Percentiles rank a stretch among this genome's conserved stretches.
Evolutionary conservation across 2,888 invertebrate genomes (phyloP).

Genomic region (Balanococcus diminutus): DNA sequence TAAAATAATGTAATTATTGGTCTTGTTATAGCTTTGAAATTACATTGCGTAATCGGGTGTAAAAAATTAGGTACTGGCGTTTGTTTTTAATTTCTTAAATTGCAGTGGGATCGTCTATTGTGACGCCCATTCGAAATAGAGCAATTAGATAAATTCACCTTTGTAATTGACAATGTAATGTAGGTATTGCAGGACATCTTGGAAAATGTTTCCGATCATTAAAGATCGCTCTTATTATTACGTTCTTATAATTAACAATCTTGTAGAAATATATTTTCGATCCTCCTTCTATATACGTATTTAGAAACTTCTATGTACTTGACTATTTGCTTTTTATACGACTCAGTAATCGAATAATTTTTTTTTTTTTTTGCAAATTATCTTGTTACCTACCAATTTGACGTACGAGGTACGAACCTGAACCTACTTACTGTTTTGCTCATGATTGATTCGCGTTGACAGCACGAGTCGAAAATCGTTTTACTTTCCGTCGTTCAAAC

Average conservation of each 20-base stretch:
- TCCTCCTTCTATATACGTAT: no score
- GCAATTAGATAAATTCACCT: slow-evolving; percentile 13
- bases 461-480: background rate
- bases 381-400: no score
- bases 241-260: background rate
- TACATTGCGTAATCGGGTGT: slow-evolving; percentile 26
- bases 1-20: no score
- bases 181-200: background rate
- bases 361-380: background rate
- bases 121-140: background rate
- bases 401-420: no score
- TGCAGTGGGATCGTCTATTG: slow-evolving; percentile 18
- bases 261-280: background rate
- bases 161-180: background rate
- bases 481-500: background rate
- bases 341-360: background rate
- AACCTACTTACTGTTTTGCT: background rate
- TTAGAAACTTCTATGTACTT: no score
- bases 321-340: background rate
- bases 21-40: slow-evolving; percentile 45
- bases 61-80: background rate
- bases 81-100: slow-evolving; percentile 39
- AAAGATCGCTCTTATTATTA: background rate
- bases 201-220: background rate
- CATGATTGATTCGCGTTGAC: background rate